Evolutionary conservation across 2,113 vertebrate species (phyloP).

Genomic region (Epinephelus moara): DNA sequence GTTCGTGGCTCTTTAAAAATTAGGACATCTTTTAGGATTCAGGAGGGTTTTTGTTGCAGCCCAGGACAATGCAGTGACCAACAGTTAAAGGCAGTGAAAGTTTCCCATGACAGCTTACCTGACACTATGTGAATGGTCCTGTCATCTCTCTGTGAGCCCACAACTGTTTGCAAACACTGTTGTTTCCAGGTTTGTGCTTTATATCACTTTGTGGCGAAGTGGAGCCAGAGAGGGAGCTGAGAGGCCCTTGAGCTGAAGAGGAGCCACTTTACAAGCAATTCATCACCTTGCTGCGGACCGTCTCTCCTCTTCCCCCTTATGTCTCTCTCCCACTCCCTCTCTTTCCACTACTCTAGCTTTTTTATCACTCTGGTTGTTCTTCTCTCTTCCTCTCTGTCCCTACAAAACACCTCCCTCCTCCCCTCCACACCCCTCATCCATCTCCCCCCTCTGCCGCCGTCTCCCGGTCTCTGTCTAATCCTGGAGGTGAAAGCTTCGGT

Average conservation of each 20-base stretch:
- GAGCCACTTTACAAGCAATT: conserved; percentile 76
- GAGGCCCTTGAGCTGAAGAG: conserved; percentile 73
- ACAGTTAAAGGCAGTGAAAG: neutral
- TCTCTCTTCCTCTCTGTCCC: conserved; percentile 15
- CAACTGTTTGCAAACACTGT: conserved; percentile 35
- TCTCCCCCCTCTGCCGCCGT: neutral
- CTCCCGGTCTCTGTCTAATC: conserved; percentile 85
- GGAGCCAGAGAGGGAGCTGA: conserved; percentile 46
- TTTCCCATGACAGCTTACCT: neutral
- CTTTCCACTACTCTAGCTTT: conserved; percentile 39
- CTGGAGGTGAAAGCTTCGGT: conserved; percentile 89
- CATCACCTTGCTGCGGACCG: conserved; percentile 89
- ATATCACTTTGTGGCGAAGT: conserved; percentile 32
- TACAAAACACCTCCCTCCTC: conserved; percentile 16
- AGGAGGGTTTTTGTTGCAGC: neutral
- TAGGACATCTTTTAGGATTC: neutral
- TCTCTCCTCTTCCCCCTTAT: conserved; percentile 81
- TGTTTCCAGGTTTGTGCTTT: conserved; percentile 31
- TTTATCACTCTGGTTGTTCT: conserved; percentile 37
- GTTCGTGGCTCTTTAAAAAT: neutral
- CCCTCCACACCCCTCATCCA: neutral
- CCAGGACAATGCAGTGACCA: neutral
- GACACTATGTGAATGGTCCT: conserved; percentile 4
- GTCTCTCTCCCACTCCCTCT: conserved; percentile 59
- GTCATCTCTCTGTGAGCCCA: conserved; percentile 19